Base-by-base conservation (phyloP, 2,113 vertebrate genomes). In the Rhegmatorhina hoffmannsi region DNA sequence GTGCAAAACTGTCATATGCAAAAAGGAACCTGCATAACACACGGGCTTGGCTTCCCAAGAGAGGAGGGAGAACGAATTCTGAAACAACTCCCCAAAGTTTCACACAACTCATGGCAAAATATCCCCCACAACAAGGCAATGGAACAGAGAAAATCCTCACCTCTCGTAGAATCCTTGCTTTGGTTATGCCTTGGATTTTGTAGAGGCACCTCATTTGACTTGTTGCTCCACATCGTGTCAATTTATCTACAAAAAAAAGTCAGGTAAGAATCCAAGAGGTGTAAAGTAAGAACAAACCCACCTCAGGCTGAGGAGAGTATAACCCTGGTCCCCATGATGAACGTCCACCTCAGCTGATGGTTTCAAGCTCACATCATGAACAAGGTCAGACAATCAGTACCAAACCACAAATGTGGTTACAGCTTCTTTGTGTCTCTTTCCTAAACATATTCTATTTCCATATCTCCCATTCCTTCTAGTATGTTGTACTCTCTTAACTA, bases 151-250 rank as follows among this genome's bases (percentile, higher is more conserved):
- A 80, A 94, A 91, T 33, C 50, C 94, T 40, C 96, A 99, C 99
- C 99, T 98, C 97, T 97, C 89, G 96, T 63, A 83, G 97, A 84
- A 96, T 98, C 98, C 73, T 94, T 98, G 95, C 89, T 98, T 78
- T 97, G 97, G 92, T 94, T 96, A 74, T 85, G 96, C 86, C 97
- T 98, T 0, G 50, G 95, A 84, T 97, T 98, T 96, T 97, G 97
- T 47, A 98, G 90, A 96, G 98, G 97, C 81, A 95, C 97, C 78
- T 99, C 98, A 93, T 97, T 98, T 95, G 96, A 96, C 86, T 97
- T 98, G 95, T 95, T 98, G 96, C 97, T 98, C 98, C 98, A 98
- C 99, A 99, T 99, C 9, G 58, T 98, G 98, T 96, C 95, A 95
- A 87, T 95, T 98, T 97, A 98, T 97, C 98, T 98, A 89, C 23